Evolutionary conservation across 2,888 invertebrate genomes (phyloP).

Genomic region (Synanthedon tipuliformis): DNA sequence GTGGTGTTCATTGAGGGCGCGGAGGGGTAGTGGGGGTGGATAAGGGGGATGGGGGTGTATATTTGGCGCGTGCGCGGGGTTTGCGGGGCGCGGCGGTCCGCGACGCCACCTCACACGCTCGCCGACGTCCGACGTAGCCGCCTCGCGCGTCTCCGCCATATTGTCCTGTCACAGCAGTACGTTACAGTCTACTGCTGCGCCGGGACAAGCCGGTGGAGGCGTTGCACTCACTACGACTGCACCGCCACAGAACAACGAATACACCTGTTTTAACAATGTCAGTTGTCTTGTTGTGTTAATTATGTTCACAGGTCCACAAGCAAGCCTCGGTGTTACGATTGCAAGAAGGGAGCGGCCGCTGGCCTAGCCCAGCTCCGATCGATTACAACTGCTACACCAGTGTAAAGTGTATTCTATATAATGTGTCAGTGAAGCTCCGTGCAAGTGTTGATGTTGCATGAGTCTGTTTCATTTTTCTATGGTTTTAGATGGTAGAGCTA

Average conservation of each 20-base stretch:
- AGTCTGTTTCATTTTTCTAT: not conserved
- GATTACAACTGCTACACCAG: constrained; percentile 6
- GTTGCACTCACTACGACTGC: constrained; percentile 27
- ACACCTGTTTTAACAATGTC: not conserved
- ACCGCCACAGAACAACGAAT: not conserved
- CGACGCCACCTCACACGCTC: constrained; percentile 66
- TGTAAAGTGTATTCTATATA: constrained; percentile 7
- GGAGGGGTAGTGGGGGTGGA: constrained; percentile 17
- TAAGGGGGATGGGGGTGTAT: constrained; percentile 18
- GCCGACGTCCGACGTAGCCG: constrained; percentile 47
- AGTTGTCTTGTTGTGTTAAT: constrained; percentile 11
- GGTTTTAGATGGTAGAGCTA: constrained; percentile 1
- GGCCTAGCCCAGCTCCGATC: constrained; percentile 7
- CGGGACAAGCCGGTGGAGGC: constrained; percentile 79
- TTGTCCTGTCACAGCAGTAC: constrained; percentile 99
- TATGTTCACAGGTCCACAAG: constrained; percentile 25
- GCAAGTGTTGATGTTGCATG: constrained; percentile 6
- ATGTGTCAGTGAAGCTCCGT: constrained; percentile 9
- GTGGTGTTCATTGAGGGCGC: constrained; percentile 56
- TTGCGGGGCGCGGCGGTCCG: constrained; percentile 46
- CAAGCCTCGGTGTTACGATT: constrained; percentile 1
- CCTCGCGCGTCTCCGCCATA: constrained; percentile 79
- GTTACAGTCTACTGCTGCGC: constrained; percentile 87
- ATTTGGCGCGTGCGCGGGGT: constrained; percentile 52
- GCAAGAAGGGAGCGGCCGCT: constrained; percentile 8